These are phyloP conservation scores for Cantharis rustica DNA, from an alignment of 2,888 invertebrate species.

Conservation along the genomic window DNA sequence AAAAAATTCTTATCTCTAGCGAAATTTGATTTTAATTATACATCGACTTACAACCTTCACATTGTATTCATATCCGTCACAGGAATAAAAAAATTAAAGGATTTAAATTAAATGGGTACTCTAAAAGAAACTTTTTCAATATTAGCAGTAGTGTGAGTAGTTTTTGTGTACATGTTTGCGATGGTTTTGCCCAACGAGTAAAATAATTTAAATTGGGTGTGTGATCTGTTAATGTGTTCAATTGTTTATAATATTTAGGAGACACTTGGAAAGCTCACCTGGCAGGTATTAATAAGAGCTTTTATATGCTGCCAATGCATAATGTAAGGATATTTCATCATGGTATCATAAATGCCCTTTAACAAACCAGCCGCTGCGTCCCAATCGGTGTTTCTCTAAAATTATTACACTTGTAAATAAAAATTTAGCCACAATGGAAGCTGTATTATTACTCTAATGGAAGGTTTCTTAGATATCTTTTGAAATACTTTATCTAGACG, in stretches of 20 bases:
- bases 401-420: slow-evolving; percentile 28
- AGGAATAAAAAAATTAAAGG: neutral
- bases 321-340: slow-evolving; percentile 91
- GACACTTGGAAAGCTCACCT: slow-evolving; percentile 61
- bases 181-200: neutral
- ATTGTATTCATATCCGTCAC: neutral
- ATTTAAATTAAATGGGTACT: neutral
- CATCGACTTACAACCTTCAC: neutral
- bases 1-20: neutral
- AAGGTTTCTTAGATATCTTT: slow-evolving; percentile 96
- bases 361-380: slow-evolving; percentile 92
- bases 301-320: slow-evolving; percentile 96
- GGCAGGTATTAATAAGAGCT: slow-evolving; percentile 81
- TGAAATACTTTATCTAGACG: slow-evolving; percentile 95
- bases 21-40: neutral
- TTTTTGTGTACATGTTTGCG: neutral
- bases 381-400: slow-evolving; percentile 93
- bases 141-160: neutral
- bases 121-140: neutral
- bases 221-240: neutral
- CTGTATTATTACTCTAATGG: slow-evolving; percentile 70
- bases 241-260: neutral
- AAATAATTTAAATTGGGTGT: neutral
- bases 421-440: neutral
- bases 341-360: slow-evolving; percentile 93